Percentiles rank a stretch among this genome's conserved stretches.
These are phyloP conservation scores for Cartodere bifasciata DNA, from an alignment of 2,888 invertebrate genomes.

Conservation along the genomic window DNA sequence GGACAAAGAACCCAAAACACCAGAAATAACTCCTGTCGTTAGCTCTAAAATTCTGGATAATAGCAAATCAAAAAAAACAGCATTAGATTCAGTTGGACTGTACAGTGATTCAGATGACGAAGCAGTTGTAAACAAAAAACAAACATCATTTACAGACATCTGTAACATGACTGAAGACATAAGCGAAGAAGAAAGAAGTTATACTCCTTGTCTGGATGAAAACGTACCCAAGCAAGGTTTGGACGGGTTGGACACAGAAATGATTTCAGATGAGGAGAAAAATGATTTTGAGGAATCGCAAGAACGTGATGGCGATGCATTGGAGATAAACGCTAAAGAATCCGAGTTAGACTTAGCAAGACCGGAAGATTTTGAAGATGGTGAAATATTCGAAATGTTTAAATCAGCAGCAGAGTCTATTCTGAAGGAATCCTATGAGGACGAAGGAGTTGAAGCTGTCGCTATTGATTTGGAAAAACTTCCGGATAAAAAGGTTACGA, in stretches of 20 bases:
- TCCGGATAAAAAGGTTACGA: constrained; percentile 37
- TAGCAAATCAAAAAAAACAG: too few relatives aligned
- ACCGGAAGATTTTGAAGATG: constrained; percentile 42
- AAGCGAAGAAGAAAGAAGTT: constrained; percentile 55
- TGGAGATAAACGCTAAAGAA: constrained; percentile 35
- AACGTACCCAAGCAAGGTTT: constrained; percentile 33
- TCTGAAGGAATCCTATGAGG: too few relatives aligned
- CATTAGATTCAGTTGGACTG: constrained; percentile 18
- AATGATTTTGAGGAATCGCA: constrained; percentile 49
- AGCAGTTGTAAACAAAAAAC: constrained; percentile 24
- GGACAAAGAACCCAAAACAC: too few relatives aligned
- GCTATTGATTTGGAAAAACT: constrained; percentile 10
- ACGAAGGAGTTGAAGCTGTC: constrained; percentile 19
- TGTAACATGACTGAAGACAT: constrained; percentile 49
- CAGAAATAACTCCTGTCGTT: too few relatives aligned
- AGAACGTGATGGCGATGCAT: constrained; percentile 34
- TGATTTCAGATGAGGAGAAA: constrained; percentile 62
- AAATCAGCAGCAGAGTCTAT: too few relatives aligned
- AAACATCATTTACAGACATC: constrained; percentile 26
- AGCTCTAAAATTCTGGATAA: too few relatives aligned
- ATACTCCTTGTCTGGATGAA: constrained; percentile 62
- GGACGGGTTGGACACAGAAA: constrained; percentile 55
- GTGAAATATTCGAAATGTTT: constrained; percentile 45
- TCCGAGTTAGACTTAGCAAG: constrained; percentile 34
- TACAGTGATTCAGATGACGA: constrained; percentile 35